Percentiles rank a stretch among this genome's conserved stretches.
Evolutionary conservation across 2,113 vertebrate species (phyloP).

Genomic region (Micronycteris hirsuta): DNA sequence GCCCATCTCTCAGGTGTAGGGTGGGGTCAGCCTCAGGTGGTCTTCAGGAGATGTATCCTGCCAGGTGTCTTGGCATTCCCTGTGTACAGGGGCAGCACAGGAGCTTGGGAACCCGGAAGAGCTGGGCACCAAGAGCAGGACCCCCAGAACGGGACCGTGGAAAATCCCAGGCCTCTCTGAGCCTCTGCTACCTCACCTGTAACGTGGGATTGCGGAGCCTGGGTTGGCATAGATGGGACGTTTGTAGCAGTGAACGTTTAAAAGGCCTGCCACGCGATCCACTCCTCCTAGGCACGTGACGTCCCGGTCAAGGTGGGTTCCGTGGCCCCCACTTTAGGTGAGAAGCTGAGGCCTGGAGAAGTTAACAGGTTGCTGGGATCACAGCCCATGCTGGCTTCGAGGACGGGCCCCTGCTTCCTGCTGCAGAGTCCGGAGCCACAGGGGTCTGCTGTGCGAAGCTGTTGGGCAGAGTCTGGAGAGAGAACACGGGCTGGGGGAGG

Average conservation of each 20-base stretch:
- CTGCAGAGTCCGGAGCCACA: background rate
- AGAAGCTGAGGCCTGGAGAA: background rate
- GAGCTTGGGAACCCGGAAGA: background rate
- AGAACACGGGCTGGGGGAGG: background rate
- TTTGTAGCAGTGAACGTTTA: background rate
- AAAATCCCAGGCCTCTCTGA: background rate
- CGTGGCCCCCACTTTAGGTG: background rate
- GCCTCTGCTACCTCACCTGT: background rate
- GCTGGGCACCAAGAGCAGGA: background rate
- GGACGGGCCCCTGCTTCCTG: background rate
- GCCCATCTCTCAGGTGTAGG: background rate
- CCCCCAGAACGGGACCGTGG: background rate
- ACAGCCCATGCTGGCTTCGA: background rate
- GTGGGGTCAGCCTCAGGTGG: background rate
- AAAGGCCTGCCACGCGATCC: accelerated
- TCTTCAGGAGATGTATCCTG: background rate
- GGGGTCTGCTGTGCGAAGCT: background rate
- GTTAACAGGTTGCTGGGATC: background rate
- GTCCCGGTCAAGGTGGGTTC: background rate
- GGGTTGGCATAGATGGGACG: background rate
- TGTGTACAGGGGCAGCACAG: accelerated
- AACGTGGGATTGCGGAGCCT: background rate
- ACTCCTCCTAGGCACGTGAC: background rate
- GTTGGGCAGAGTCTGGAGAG: background rate
- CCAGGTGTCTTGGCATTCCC: background rate